phyloP scores from a whole-genome alignment of 2,797 vertebrate species.

The Acipenser ruthenus region DNA sequence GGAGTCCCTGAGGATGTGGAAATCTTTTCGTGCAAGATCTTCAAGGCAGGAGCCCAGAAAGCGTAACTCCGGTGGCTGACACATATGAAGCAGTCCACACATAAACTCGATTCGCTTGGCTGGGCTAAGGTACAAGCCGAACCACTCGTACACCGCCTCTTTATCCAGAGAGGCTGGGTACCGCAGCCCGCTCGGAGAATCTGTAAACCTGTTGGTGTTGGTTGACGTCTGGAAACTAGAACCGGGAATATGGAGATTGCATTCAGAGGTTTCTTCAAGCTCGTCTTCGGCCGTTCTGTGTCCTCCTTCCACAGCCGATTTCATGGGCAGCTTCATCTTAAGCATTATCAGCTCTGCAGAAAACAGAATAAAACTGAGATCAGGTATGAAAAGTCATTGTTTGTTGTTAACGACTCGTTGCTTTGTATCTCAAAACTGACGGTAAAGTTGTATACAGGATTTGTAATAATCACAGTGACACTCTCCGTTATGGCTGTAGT shows the following conservation, averaged over 20 bases:
- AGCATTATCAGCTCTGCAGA: slow-evolving; percentile 70
- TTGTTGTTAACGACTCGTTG: slow-evolving; percentile 1
- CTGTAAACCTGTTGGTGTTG: slow-evolving; percentile 27
- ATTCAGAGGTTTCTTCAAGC: slow-evolving; percentile 31
- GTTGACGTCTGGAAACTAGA: slow-evolving; percentile 35
- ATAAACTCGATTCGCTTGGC: slow-evolving; percentile 83
- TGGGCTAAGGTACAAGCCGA: slow-evolving; percentile 76
- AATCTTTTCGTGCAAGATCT: slow-evolving; percentile 76
- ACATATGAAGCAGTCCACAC: slow-evolving; percentile 85
- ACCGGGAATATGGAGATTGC: slow-evolving; percentile 38
- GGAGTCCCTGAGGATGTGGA: slow-evolving; percentile 72
- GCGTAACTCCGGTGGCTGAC: slow-evolving; percentile 83
- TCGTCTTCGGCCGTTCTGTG: slow-evolving; percentile 49
- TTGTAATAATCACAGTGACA: slow-evolving; percentile 32
- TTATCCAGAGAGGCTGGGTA: slow-evolving; percentile 48
- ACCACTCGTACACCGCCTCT: slow-evolving; percentile 86
- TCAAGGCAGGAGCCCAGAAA: slow-evolving; percentile 79
- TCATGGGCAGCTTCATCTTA: slow-evolving; percentile 80
- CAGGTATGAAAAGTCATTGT: slow-evolving; percentile 30
- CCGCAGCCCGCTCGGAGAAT: slow-evolving; percentile 9
- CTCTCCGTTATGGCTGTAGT: slow-evolving; percentile 24
- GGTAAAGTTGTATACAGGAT: slow-evolving; percentile 17
- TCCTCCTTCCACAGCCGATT: slow-evolving; percentile 61
- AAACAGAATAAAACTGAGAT: slow-evolving; percentile 29
- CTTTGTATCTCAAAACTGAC: slow-evolving; percentile 13